A percentile compares a stretch with the other conserved stretches of the same genome.
These are phyloP conservation scores for Sinohyriopsis cumingii DNA, from an alignment of 2,888 invertebrate genomes.

Conservation along the genomic window DNA sequence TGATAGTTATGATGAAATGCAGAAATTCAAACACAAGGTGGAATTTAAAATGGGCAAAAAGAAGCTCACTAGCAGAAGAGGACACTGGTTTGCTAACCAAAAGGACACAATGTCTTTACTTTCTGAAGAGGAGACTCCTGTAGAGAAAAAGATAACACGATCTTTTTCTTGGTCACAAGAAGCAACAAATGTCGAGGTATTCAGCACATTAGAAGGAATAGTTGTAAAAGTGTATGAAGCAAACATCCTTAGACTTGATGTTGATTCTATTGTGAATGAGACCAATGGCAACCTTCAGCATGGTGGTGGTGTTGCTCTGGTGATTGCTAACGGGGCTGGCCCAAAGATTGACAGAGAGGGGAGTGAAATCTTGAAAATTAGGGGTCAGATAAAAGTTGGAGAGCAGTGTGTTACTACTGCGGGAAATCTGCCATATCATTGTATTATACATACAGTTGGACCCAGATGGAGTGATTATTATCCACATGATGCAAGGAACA, in stretches of 20 bases:
- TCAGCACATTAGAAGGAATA: not conserved
- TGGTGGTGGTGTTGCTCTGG: conserved; percentile 33
- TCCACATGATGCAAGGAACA: conserved; percentile 4
- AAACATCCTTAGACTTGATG: conserved; percentile 22
- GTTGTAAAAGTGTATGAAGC: conserved; percentile 25
- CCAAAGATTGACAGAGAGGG: conserved; percentile 22
- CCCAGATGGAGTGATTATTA: conserved; percentile 18
- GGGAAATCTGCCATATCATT: conserved; percentile 26
- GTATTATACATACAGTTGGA: conserved; percentile 32
- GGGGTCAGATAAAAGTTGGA: conserved; percentile 8
- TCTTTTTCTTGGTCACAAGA: too few species aligned
- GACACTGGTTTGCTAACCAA: too few species aligned
- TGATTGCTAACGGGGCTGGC: conserved; percentile 35
- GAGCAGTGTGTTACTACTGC: conserved; percentile 8
- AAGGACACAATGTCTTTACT: too few species aligned
- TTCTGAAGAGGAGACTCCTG: too few species aligned
- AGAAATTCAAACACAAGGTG: too few species aligned
- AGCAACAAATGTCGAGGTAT: too few species aligned
- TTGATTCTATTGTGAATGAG: conserved; percentile 41
- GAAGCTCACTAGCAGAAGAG: too few species aligned
- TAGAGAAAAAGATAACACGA: too few species aligned
- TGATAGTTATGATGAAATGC: too few species aligned
- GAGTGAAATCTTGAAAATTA: conserved; percentile 3
- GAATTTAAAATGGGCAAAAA: too few species aligned
- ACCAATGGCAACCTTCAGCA: conserved; percentile 33